A percentile compares a stretch with the other conserved stretches of the same genome.
These are phyloP conservation scores for Seriola aureovittata DNA, from an alignment of 2,113 vertebrate genomes.

Conservation along the genomic window DNA sequence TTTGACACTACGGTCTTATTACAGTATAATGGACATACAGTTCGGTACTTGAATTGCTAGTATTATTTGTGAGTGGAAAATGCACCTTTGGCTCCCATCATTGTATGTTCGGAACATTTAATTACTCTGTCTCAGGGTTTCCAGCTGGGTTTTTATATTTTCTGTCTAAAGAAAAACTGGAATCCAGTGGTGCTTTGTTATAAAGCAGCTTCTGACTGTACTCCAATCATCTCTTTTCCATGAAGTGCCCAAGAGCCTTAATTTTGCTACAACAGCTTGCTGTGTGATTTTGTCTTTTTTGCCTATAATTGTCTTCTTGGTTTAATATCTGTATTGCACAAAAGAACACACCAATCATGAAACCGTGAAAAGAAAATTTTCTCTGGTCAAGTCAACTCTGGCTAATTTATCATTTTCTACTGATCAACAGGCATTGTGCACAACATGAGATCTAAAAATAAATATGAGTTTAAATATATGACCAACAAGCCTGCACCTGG, in stretches of 20 bases:
- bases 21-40: background rate
- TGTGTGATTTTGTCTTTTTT: background rate
- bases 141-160: constrained; percentile 33
- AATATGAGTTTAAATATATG: background rate
- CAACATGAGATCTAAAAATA: background rate
- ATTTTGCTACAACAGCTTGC: background rate
- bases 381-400: background rate
- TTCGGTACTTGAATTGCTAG: background rate
- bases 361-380: background rate
- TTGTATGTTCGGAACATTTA: background rate
- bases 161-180: constrained; percentile 8
- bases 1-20: background rate
- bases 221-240: constrained; percentile 4
- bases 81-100: background rate
- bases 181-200: constrained; percentile 25
- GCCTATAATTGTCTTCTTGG: background rate
- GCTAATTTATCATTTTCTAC: background rate
- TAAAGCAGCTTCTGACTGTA: background rate
- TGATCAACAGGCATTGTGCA: background rate
- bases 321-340: background rate
- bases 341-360: background rate
- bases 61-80: constrained; percentile 11
- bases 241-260: background rate
- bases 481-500: constrained; percentile 81
- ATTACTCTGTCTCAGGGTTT: constrained; percentile 24